phyloP scores from a whole-genome alignment of 2,888 invertebrate genomes.

The Parelbella ahira region DNA sequence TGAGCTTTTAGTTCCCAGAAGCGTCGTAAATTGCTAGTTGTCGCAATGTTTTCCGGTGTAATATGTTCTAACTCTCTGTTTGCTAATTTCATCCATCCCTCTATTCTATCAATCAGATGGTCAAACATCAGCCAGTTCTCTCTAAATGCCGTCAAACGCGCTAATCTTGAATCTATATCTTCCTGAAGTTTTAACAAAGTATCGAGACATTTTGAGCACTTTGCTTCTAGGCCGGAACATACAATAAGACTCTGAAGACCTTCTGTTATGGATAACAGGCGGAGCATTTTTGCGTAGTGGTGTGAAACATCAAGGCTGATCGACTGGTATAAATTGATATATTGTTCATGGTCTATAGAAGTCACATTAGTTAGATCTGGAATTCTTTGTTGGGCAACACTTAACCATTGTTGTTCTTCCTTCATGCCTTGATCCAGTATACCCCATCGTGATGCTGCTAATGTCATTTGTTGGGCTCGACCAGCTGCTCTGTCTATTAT shows the following conservation, averaged over 20 bases:
- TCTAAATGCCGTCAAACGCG: conserved; percentile 86
- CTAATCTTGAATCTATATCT: conserved; percentile 86
- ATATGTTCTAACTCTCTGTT: conserved; percentile 85
- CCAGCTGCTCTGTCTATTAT: conserved; percentile 90
- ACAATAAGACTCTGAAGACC: conserved; percentile 87
- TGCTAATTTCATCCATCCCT: conserved; percentile 87
- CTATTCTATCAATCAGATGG: conserved; percentile 85
- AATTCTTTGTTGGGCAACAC: conserved; percentile 90
- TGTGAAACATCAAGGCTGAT: conserved; percentile 88
- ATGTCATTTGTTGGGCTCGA: conserved; percentile 90
- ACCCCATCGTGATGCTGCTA: conserved; percentile 92
- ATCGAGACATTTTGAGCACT: conserved; percentile 86
- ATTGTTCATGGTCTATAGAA: conserved; percentile 91
- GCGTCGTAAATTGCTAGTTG: conserved; percentile 87
- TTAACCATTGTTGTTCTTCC: conserved; percentile 91
- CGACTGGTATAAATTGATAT: conserved; percentile 90
- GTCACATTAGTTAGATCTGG: conserved; percentile 90
- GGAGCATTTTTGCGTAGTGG: conserved; percentile 88
- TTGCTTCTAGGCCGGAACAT: conserved; percentile 87
- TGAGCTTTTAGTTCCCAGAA: conserved; percentile 95
- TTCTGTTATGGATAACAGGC: conserved; percentile 86
- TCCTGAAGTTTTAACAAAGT: conserved; percentile 87
- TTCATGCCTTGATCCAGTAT: conserved; percentile 89
- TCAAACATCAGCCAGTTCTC: conserved; percentile 90
- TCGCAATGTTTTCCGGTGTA: conserved; percentile 82